phyloP scores from a whole-genome alignment of 1,140 invertebrate genomes.

The Drosophila melanica region DNA sequence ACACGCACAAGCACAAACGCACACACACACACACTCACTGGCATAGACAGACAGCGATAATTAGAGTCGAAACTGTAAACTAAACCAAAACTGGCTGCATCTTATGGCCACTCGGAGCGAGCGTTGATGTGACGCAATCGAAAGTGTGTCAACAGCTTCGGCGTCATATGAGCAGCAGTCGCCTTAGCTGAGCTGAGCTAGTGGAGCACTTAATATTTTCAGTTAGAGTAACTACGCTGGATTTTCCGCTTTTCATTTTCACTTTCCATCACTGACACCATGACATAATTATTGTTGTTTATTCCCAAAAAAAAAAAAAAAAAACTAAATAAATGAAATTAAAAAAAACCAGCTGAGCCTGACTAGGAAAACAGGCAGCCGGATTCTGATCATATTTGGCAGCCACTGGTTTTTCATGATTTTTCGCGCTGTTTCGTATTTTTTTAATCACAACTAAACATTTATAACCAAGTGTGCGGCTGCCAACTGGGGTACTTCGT shows the following conservation, averaged over 20 bases:
- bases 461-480: not conserved
- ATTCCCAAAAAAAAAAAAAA: slow-evolving; percentile 30
- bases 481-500: not conserved
- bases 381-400: slow-evolving; percentile 59
- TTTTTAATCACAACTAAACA: slow-evolving; percentile 8
- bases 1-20: slow-evolving; percentile 22
- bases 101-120: slow-evolving; percentile 56
- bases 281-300: slow-evolving; percentile 73
- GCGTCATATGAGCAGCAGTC: slow-evolving; percentile 44
- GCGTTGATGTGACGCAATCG: slow-evolving; percentile 68
- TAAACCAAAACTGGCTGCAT: slow-evolving; percentile 74
- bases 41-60: slow-evolving; percentile 41
- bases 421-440: slow-evolving; percentile 17
- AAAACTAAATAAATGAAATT: not conserved
- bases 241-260: slow-evolving; percentile 79
- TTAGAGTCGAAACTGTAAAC: slow-evolving; percentile 67
- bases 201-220: slow-evolving; percentile 52
- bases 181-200: slow-evolving; percentile 19
- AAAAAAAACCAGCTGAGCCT: slow-evolving; percentile 58
- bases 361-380: slow-evolving; percentile 63
- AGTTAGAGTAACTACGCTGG: slow-evolving; percentile 28
- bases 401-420: slow-evolving; percentile 49
- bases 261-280: slow-evolving; percentile 80
- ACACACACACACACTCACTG: slow-evolving; percentile 27
- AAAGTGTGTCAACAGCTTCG: slow-evolving; percentile 78